Percentiles rank a stretch among this genome's conserved stretches.
phyloP scores from a whole-genome alignment of 1,140 invertebrate genomes.

The Chrysomallon squamiferum region DNA sequence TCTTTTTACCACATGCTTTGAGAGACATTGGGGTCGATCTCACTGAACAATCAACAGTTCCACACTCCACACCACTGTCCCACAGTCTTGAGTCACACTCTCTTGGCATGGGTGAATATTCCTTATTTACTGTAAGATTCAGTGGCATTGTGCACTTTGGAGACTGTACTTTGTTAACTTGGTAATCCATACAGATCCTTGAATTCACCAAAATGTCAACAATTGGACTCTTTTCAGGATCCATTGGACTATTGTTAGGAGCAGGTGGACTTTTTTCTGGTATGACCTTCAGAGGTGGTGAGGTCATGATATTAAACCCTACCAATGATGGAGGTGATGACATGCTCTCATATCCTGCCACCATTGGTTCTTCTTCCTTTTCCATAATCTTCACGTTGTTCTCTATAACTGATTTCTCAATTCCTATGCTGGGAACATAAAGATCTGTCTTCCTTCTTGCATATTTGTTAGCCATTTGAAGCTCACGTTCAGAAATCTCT shows the following conservation, averaged over 20 bases:
- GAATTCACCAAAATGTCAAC: constrained; percentile 1
- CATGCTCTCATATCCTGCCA: not conserved
- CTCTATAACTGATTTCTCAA: not conserved
- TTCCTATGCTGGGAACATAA: not conserved
- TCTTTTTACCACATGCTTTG: not conserved
- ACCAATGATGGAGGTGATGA: not conserved
- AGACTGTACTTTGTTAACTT: not conserved
- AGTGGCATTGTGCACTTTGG: not conserved
- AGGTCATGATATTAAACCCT: not conserved
- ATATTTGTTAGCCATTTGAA: not conserved
- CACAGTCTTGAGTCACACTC: not conserved
- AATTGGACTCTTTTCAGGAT: not conserved
- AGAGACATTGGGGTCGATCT: not conserved
- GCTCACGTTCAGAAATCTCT: not conserved
- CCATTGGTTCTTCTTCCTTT: no score
- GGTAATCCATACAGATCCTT: not conserved
- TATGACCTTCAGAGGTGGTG: not conserved
- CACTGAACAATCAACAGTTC: not conserved
- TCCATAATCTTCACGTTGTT: no score
- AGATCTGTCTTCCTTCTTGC: not conserved
- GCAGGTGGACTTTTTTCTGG: not conserved
- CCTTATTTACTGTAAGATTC: not conserved
- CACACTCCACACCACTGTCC: constrained; percentile 1
- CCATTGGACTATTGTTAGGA: not conserved
- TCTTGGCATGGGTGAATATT: not conserved